Conservation (phyloP, 2,113 vertebrate species). For the Ceratotherium simum region DNA sequence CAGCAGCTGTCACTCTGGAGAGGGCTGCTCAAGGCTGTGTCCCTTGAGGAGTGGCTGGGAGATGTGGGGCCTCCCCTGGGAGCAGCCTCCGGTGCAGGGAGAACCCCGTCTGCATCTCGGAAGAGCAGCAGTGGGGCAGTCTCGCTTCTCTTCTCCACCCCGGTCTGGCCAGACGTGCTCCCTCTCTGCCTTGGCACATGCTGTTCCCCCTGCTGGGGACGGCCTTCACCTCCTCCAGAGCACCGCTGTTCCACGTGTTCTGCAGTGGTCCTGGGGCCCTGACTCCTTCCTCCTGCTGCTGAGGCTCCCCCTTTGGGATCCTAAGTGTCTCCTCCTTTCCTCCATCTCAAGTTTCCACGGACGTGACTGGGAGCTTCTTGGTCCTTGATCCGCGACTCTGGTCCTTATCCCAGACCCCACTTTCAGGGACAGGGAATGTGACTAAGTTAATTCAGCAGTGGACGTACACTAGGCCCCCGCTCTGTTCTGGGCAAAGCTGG, state of each 20-base stretch:
- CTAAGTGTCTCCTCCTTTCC: background rate
- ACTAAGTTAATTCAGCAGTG: background rate
- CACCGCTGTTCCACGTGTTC: accelerated
- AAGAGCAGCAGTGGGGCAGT: background rate
- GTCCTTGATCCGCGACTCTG: no score
- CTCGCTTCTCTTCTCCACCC: background rate
- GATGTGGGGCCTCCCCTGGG: background rate
- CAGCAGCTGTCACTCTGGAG: background rate
- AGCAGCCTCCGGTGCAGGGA: background rate
- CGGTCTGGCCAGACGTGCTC: accelerated
- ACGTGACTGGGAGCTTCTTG: background rate
- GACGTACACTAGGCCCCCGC: accelerated
- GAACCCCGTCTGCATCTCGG: background rate
- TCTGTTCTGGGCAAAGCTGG: background rate
- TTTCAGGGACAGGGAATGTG: background rate
- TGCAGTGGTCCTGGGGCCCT: accelerated
- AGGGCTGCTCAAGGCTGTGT: background rate
- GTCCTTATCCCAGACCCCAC: background rate
- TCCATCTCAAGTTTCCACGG: background rate
- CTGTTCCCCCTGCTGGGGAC: accelerated
- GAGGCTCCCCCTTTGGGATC: background rate
- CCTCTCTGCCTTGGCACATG: background rate
- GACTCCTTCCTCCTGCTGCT: background rate
- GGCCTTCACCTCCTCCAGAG: no score
- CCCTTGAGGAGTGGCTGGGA: background rate